These are phyloP conservation scores for Petrolisthes cinctipes DNA, from an alignment of 2,888 invertebrate species.

Conservation along the genomic window DNA sequence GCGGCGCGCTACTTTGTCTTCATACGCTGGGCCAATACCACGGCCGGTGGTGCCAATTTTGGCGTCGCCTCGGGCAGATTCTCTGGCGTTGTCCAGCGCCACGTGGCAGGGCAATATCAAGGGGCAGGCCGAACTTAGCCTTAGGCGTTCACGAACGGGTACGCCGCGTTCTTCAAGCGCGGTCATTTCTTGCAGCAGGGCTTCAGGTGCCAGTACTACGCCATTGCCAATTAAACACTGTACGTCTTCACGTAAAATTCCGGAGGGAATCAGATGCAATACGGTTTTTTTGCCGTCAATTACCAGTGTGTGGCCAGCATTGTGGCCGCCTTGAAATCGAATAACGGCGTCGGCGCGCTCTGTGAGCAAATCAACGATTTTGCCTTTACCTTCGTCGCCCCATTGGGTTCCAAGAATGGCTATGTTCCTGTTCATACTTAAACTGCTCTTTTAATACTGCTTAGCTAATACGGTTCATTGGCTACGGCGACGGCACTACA, in stretches of 20 bases:
- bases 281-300: neutral
- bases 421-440: no score
- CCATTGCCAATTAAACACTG: slow-evolving; percentile 8
- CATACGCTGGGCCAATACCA: slow-evolving; percentile 3
- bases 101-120: neutral
- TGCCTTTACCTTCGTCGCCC: no score
- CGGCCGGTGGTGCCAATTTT: neutral
- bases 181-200: slow-evolving; percentile 1
- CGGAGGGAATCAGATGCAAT: slow-evolving; percentile 15
- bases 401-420: no score
- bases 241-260: neutral
- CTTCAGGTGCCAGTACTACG: neutral
- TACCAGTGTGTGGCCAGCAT: no score
- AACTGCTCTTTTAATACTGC: no score
- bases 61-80: neutral
- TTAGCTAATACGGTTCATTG: no score
- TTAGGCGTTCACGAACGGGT: neutral
- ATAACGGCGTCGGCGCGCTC: no score
- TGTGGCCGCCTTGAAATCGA: no score
- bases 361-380: no score
- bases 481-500: no score
- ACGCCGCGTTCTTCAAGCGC: neutral
- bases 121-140: neutral
- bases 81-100: neutral
- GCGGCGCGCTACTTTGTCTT: neutral